Conservation (phyloP, 92 coral and sea anemone species). For the Galaxea fascicularis region DNA sequence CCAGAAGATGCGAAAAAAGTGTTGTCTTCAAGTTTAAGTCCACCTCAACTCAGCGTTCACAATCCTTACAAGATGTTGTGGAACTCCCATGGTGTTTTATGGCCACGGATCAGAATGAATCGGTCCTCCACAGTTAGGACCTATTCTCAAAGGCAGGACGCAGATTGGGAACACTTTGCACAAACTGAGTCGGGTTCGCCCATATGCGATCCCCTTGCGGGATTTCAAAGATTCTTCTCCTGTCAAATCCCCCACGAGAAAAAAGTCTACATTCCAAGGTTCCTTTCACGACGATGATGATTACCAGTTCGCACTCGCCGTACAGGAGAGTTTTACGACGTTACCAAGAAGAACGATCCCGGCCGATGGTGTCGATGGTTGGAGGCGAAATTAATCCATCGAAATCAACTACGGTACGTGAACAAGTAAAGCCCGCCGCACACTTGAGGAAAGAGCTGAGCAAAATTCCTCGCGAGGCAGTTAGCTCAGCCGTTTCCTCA, state of each 20-base stretch:
- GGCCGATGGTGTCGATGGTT: slow-evolving; percentile 1
- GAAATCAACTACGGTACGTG: background rate
- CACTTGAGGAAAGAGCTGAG: too few relatives aligned
- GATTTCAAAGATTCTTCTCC: slow-evolving; percentile 7
- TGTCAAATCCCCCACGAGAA: slow-evolving; percentile 18
- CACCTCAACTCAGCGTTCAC: slow-evolving; percentile 7
- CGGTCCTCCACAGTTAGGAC: slow-evolving; percentile 11
- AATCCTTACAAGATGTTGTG: slow-evolving; percentile 29
- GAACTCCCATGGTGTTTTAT: slow-evolving; percentile 48
- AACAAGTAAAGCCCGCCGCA: too few relatives aligned
- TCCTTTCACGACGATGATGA: slow-evolving; percentile 25
- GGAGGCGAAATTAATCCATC: background rate
- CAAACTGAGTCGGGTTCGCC: background rate
- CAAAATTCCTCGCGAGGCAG: too few relatives aligned
- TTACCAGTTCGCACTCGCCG: slow-evolving; percentile 14
- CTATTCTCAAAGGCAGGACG: slow-evolving; percentile 1
- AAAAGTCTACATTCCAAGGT: background rate
- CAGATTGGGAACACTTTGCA: slow-evolving; percentile 5
- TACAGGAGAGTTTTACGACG: slow-evolving; percentile 8
- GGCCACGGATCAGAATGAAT: slow-evolving; percentile 27
- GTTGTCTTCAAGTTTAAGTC: slow-evolving; percentile 12
- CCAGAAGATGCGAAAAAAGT: slow-evolving; percentile 23
- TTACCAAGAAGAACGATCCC: background rate
- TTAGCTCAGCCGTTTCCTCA: too few relatives aligned
- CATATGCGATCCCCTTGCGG: background rate